Conservation (phyloP, 2,797 vertebrate genomes). For the Pangasius macronema region DNA sequence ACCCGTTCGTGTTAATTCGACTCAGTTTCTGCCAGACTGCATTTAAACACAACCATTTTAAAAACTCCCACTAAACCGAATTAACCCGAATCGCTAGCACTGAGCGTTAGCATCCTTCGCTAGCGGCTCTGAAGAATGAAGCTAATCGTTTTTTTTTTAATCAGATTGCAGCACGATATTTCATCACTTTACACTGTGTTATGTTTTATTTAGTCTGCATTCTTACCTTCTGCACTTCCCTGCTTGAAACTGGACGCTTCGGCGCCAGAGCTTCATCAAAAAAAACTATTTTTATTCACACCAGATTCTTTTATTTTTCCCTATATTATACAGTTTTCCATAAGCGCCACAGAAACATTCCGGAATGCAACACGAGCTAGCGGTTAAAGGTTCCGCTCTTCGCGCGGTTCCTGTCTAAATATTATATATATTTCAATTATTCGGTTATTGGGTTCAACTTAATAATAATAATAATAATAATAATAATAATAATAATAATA, state of each 20-base stretch:
- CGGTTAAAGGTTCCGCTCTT: slow-evolving; percentile 46
- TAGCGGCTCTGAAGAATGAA: slow-evolving; percentile 13
- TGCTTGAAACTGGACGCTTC: slow-evolving; percentile 9
- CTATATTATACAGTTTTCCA: slow-evolving; percentile 56
- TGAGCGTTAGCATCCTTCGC: not conserved
- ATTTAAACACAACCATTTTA: not conserved
- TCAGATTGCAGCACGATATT: not conserved
- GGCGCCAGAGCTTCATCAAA: slow-evolving; percentile 1
- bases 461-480: not conserved
- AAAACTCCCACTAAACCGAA: not conserved
- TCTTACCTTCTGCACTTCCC: slow-evolving; percentile 46
- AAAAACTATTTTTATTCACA: slow-evolving; percentile 10
- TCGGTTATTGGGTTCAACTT: not conserved
- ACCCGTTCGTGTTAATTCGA: too few species aligned
- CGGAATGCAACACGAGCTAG: slow-evolving; percentile 15
- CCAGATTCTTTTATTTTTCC: slow-evolving; percentile 58
- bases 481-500: not conserved
- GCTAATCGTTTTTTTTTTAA: not conserved
- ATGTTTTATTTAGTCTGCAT: not conserved
- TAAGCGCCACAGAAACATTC: slow-evolving; percentile 68
- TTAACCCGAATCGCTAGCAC: not conserved
- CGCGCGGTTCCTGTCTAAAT: not conserved
- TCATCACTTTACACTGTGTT: not conserved
- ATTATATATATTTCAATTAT: not conserved
- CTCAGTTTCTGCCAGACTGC: not conserved